These are phyloP conservation scores for Xylota sylvarum DNA, from an alignment of 2,888 invertebrate genomes.

Conservation along the genomic window DNA sequence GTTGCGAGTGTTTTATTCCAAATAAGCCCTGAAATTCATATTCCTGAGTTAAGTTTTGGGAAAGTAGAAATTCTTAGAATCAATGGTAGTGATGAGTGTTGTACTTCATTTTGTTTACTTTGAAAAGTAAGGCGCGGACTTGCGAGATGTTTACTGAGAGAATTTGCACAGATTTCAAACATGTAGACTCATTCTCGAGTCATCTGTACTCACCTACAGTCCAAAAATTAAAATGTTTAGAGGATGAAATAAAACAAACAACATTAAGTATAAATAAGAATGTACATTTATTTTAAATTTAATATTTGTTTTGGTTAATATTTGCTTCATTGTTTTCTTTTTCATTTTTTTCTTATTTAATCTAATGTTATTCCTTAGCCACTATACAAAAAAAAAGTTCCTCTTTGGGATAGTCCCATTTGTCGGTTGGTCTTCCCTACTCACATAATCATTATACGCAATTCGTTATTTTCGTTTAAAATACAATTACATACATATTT, in stretches of 20 bases:
- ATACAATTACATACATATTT: slow-evolving; percentile 9
- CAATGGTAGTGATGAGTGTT: too few relatives aligned
- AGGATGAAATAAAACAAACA: slow-evolving; percentile 34
- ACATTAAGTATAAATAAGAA: slow-evolving; percentile 75
- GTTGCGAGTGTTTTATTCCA: too few relatives aligned
- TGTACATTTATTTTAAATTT: slow-evolving; percentile 77
- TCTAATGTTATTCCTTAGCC: slow-evolving; percentile 63
- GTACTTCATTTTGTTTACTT: too few relatives aligned
- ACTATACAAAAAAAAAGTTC: slow-evolving; percentile 51
- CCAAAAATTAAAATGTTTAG: too few relatives aligned
- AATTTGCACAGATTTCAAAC: too few relatives aligned
- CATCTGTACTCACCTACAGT: too few relatives aligned
- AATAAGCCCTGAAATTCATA: too few relatives aligned
- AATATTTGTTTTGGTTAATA: slow-evolving; percentile 75
- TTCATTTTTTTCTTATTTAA: slow-evolving; percentile 33
- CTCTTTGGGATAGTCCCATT: slow-evolving; percentile 68
- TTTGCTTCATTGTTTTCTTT: slow-evolving; percentile 50
- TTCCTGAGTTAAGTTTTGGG: too few relatives aligned
- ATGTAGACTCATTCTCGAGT: too few relatives aligned
- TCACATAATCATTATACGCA: slow-evolving; percentile 27
- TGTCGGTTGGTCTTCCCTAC: slow-evolving; percentile 72
- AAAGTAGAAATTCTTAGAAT: too few relatives aligned
- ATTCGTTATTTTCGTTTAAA: slow-evolving; percentile 45
- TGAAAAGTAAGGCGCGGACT: too few relatives aligned
- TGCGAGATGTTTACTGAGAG: too few relatives aligned